Evolutionary conservation across 2,888 invertebrate species (phyloP).

Genomic region (Troilus luridus): DNA sequence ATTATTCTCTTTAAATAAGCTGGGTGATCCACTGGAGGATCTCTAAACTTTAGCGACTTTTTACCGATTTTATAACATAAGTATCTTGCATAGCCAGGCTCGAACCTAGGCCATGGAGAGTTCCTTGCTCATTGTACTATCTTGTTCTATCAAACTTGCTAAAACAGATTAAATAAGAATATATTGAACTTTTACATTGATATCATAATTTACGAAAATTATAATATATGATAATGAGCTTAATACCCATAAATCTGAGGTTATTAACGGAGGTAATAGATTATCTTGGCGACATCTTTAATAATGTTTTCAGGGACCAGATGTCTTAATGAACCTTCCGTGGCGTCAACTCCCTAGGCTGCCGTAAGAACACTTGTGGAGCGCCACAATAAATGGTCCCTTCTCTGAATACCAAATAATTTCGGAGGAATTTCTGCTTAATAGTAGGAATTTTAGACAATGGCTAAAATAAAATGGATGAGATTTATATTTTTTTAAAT

Average conservation of each 20-base stretch:
- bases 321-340: background rate
- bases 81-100: no score
- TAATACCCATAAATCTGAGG: background rate
- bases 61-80: no score
- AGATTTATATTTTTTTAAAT: no score
- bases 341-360: background rate
- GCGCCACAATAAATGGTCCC: background rate
- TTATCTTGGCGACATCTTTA: background rate
- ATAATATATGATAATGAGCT: background rate
- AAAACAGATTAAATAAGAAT: background rate
- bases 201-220: background rate
- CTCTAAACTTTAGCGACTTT: no score
- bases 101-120: no score
- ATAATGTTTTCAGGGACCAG: slow-evolving; percentile 5
- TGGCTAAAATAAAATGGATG: no score
- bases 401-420: background rate
- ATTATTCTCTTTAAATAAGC: no score
- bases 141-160: no score
- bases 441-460: background rate
- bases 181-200: background rate
- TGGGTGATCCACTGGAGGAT: no score
- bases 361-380: slow-evolving; percentile 31
- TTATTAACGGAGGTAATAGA: background rate
- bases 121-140: no score
- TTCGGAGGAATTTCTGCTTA: background rate